These are phyloP conservation scores for Tragelaphus imberbis DNA, from an alignment of 2,113 vertebrate species.

Conservation along the genomic window DNA sequence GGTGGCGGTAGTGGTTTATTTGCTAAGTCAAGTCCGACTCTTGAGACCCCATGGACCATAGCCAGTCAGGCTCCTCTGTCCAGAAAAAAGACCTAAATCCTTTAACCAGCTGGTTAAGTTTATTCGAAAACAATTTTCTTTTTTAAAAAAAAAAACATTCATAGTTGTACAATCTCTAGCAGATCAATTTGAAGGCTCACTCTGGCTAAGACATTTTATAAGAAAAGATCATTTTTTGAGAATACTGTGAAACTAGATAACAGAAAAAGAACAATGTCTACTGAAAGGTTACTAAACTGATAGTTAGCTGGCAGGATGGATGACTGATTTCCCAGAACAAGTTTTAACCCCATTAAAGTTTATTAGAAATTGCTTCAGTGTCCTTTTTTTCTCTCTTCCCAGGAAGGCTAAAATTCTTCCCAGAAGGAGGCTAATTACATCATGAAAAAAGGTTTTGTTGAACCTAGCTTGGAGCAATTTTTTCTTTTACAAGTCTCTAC, in stretches of 20 bases:
- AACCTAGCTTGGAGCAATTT: background rate
- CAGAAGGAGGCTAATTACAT: slow-evolving; percentile 21
- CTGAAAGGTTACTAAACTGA: background rate
- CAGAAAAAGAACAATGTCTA: background rate
- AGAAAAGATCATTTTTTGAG: background rate
- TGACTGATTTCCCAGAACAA: background rate
- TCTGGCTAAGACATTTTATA: background rate
- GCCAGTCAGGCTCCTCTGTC: background rate
- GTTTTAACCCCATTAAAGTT: background rate
- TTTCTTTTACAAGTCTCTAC: background rate
- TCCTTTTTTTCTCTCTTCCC: background rate
- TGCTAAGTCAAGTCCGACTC: background rate
- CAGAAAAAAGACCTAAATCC: background rate
- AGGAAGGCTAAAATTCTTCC: slow-evolving; percentile 21
- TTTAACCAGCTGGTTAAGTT: background rate
- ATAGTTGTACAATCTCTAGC: background rate
- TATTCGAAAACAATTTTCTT: background rate
- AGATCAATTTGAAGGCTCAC: background rate
- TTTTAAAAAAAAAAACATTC: background rate
- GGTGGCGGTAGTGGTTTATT: background rate
- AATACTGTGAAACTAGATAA: background rate
- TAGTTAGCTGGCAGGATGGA: background rate
- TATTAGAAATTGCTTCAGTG: background rate
- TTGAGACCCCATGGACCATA: background rate
- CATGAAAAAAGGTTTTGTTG: background rate